phyloP scores from a whole-genome alignment of 92 coral and sea anemone genomes.

The Porites divaricata region DNA sequence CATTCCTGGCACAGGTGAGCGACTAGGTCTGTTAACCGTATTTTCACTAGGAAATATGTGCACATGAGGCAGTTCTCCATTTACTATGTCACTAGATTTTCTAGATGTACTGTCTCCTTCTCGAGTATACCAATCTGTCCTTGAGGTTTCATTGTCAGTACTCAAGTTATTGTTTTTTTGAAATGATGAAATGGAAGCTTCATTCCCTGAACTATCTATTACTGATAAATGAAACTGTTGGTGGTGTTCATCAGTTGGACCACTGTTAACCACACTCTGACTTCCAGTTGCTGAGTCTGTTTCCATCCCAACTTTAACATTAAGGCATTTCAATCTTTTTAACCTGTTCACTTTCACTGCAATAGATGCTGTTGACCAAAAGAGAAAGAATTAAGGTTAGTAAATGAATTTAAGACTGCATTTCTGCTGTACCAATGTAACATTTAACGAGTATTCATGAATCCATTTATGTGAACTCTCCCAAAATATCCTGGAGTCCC shows the following conservation, averaged over 20 bases:
- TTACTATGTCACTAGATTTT: conserved; percentile 22
- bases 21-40: conserved; percentile 1
- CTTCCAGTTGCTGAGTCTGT: neutral
- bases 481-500: too few relatives aligned
- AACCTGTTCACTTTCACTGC: conserved; percentile 78
- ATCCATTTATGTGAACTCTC: too few relatives aligned
- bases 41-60: conserved; percentile 11
- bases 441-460: too few relatives aligned
- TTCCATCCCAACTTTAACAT: conserved; percentile 52
- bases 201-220: conserved; percentile 21
- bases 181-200: conserved; percentile 8
- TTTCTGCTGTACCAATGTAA: too few relatives aligned
- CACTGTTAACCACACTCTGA: neutral
- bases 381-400: neutral
- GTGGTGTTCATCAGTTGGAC: conserved; percentile 9
- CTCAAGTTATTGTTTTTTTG: neutral
- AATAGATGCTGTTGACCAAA: conserved; percentile 67
- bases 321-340: conserved; percentile 52
- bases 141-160: neutral
- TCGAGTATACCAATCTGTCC: neutral
- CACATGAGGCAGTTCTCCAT: conserved; percentile 30
- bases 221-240: conserved; percentile 31
- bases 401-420: too few relatives aligned
- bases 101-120: neutral
- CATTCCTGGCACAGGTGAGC: conserved; percentile 65